phyloP scores from a whole-genome alignment of 2,113 vertebrate genomes.

The Pandion haliaetus region DNA sequence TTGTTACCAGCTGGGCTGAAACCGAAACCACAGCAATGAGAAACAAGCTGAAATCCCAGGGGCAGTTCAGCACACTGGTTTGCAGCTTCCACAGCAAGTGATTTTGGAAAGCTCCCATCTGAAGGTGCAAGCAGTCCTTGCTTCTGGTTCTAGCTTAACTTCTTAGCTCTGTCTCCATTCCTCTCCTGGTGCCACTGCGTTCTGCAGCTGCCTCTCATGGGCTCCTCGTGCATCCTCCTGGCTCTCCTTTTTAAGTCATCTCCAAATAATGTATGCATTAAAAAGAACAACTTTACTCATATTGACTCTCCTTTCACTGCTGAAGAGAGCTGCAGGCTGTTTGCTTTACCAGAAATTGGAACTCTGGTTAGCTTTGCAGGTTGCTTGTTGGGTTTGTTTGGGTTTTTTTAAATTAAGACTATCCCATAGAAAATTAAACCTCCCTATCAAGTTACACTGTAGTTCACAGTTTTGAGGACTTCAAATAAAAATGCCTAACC shows the following conservation, averaged over 20 bases:
- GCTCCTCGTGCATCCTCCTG: not conserved
- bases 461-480: not conserved
- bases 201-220: not conserved
- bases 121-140: not conserved
- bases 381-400: accelerated
- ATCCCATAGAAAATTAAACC: not conserved
- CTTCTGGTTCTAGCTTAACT: not conserved
- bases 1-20: no score
- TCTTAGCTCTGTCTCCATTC: not conserved
- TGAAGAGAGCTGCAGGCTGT: not conserved
- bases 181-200: not conserved
- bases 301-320: not conserved
- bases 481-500: not conserved
- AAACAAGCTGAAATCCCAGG: not conserved
- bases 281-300: not conserved
- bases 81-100: not conserved
- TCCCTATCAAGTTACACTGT: not conserved
- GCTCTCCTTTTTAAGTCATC: not conserved
- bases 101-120: not conserved
- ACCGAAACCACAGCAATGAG: no score
- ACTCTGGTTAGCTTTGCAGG: not conserved
- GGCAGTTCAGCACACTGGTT: not conserved
- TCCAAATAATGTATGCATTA: not conserved
- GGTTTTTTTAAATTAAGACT: not conserved
- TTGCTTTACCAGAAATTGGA: not conserved